Percentiles rank a stretch among this genome's conserved stretches.
Conservation (phyloP, 2,113 vertebrate species). For the Actenoides hombroni region DNA sequence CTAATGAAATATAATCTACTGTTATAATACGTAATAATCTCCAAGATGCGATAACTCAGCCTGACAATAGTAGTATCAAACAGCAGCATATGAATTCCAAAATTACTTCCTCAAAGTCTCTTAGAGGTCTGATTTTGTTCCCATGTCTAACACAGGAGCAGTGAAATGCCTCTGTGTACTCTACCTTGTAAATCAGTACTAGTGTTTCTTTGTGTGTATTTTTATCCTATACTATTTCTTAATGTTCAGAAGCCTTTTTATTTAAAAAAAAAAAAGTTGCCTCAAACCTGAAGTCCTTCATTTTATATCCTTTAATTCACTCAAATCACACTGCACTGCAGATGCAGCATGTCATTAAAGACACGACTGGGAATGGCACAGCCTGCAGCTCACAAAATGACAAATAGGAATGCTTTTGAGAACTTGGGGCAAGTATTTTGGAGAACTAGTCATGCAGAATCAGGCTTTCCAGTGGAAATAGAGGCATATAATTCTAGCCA, state of each 20-base stretch:
- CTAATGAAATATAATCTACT: constrained; percentile 51
- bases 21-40: constrained; percentile 58
- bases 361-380: background rate
- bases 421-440: background rate
- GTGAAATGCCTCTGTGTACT: background rate
- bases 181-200: background rate
- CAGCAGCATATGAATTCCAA: background rate
- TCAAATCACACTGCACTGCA: background rate
- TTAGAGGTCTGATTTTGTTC: background rate
- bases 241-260: background rate
- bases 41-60: constrained; percentile 24
- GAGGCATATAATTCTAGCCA: background rate
- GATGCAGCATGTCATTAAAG: background rate
- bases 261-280: background rate
- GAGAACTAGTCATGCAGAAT: background rate
- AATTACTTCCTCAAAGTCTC: background rate
- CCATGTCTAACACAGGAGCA: background rate
- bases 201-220: background rate
- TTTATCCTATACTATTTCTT: background rate
- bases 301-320: background rate
- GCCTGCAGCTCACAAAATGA: background rate
- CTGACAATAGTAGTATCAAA: background rate
- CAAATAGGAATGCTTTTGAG: background rate
- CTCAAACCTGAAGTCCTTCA: background rate
- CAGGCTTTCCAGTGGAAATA: background rate